Base-by-base conservation (phyloP, 1,140 invertebrate genomes). In the Helicoverpa armigera region DNA sequence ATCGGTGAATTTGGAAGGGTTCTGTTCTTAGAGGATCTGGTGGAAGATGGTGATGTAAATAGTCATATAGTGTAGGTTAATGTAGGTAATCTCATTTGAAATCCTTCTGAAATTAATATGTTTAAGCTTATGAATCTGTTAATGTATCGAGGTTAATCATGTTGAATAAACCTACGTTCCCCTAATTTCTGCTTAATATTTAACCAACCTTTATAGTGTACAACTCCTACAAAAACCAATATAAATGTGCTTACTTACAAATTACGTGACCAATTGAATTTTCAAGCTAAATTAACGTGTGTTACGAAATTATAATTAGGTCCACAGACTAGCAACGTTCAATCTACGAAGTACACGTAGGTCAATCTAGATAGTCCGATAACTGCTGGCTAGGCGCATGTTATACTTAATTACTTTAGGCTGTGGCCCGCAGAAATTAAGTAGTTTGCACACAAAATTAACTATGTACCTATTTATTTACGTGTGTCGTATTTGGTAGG, bases 301-400 rank as follows among this genome's bases (percentile, higher is more conserved):
- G 23, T 72, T 54, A 31, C 69, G 69, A 51, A 51, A 72, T 72
- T 72, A 51, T 48, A 54, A 54, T 54, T 29, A 54, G 23, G 23
- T 72, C 35, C 69, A 31, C 50, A 53, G 48, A 14, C 5, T 53
- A 70, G n/a, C 18, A 29, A 53, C 14, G 14, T 23, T 54, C 9
- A 13, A 13, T n/a, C 50, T 23, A 54, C 11, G n/a, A 18, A 51
- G n/a, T 69, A 50, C 43, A 16, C 35, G 29, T 69, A 79, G 77
- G 75, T 67, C 75, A 35, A 43, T 79, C 77, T 79, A 72, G 77
- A 79, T 79, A n/a, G 76, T 3, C 77, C 67, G 77, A 79, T 70
- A 79, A 79, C 35, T 50, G 43, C 31, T 23, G 18, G 35, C 31
- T 43, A 2, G 35, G 43, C 35, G 12, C 77, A 14, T 72, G 77